A percentile compares a stretch with the other conserved stretches of the same genome.
phyloP scores from a whole-genome alignment of 2,888 invertebrate genomes.

The Antitype chi region DNA sequence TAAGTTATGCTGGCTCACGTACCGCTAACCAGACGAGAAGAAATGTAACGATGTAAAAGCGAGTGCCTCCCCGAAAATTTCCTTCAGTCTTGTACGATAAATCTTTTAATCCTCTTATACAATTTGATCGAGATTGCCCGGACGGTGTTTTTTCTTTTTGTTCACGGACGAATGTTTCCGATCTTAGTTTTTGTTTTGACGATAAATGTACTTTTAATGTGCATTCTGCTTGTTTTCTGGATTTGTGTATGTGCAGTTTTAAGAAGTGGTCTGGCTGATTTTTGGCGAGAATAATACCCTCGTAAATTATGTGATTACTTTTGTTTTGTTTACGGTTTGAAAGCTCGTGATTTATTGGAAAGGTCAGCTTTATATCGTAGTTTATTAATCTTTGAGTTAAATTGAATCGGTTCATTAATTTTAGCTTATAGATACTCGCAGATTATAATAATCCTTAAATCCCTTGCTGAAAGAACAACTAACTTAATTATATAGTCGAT shows the following conservation, averaged over 20 bases:
- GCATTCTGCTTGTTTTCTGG: conserved; percentile 63
- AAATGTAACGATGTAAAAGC: conserved; percentile 85
- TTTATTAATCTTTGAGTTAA: conserved; percentile 11
- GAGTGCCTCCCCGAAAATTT: conserved; percentile 84
- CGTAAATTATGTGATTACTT: conserved; percentile 54
- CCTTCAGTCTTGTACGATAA: conserved; percentile 87
- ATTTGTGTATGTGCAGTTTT: conserved; percentile 64
- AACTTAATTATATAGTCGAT: conserved; percentile 7
- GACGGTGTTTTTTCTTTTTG: conserved; percentile 69
- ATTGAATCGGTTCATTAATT: conserved; percentile 25
- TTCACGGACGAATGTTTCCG: conserved; percentile 71
- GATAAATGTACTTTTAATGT: conserved; percentile 71
- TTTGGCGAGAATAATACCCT: conserved; percentile 45
- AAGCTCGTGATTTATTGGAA: conserved; percentile 35
- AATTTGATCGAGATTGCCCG: conserved; percentile 88
- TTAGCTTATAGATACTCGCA: not conserved
- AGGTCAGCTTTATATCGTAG: conserved; percentile 12
- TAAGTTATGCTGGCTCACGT: conserved; percentile 75
- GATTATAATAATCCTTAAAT: conserved; percentile 6
- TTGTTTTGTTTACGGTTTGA: conserved; percentile 48
- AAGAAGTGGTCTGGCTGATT: conserved; percentile 54
- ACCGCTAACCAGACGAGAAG: conserved; percentile 76
- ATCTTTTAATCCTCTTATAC: conserved; percentile 89
- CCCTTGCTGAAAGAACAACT: not conserved
- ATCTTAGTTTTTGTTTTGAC: conserved; percentile 74